Evolutionary conservation across 2,888 invertebrate genomes (phyloP).

Genomic region (Patella ulyssiponensis): DNA sequence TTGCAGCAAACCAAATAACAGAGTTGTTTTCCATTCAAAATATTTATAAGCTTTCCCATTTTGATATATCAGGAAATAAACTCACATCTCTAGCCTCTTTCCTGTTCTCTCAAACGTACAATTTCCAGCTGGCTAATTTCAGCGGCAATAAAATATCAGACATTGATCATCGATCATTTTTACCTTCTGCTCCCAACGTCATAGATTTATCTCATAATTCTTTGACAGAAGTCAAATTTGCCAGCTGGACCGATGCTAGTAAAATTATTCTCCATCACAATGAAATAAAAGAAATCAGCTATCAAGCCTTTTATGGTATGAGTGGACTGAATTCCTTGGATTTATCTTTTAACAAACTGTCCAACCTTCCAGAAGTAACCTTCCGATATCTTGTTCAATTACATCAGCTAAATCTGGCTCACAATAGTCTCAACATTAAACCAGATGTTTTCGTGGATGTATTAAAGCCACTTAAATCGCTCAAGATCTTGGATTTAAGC

Average conservation of each 20-base stretch:
- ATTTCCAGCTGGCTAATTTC: constrained; percentile 55
- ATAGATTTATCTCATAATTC: constrained; percentile 63
- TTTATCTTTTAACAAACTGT: constrained; percentile 51
- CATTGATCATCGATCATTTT: constrained; percentile 56
- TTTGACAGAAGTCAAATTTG: constrained; percentile 48
- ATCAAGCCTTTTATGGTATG: constrained; percentile 55
- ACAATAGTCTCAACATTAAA: constrained; percentile 42
- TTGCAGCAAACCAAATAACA: constrained; percentile 39
- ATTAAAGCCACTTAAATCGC: constrained; percentile 42
- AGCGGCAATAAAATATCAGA: constrained; percentile 56
- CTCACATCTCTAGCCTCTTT: constrained; percentile 48
- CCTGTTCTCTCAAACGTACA: constrained; percentile 51
- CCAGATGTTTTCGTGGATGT: constrained; percentile 29
- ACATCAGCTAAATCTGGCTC: constrained; percentile 42
- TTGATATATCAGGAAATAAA: constrained; percentile 35
- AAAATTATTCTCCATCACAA: constrained; percentile 52
- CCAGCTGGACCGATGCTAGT: constrained; percentile 55
- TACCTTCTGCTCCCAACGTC: constrained; percentile 49
- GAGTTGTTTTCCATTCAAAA: constrained; percentile 28
- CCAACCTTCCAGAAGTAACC: constrained; percentile 41
- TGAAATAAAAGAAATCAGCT: constrained; percentile 45
- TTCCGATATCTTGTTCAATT: constrained; percentile 53
- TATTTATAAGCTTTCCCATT: background rate
- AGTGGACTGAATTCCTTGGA: constrained; percentile 50
- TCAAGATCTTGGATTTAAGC: constrained; percentile 53